Percentiles rank a stretch among this genome's conserved stretches.
Conservation (phyloP, 2,797 vertebrate species). For the Chaenodraco wilsoni region DNA sequence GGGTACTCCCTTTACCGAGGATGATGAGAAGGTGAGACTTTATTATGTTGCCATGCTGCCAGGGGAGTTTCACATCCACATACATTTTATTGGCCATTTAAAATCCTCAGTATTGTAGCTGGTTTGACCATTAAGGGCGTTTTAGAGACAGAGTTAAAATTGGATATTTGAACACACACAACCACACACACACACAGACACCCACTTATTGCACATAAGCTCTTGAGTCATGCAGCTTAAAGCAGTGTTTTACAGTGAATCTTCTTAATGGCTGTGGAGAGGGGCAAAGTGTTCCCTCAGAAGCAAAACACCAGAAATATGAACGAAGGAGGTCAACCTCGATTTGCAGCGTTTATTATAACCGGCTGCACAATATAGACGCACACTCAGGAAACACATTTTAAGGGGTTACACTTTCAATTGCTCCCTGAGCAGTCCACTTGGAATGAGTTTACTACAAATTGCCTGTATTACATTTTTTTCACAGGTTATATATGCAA, state of each 20-base stretch:
- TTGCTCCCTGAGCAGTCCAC: constrained; percentile 34
- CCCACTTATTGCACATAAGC: constrained; percentile 1
- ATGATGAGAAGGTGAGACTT: constrained; percentile 85
- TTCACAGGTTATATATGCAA: constrained; percentile 4
- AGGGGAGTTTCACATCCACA: background rate
- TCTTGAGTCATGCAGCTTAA: constrained; percentile 28
- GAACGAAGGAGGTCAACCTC: constrained; percentile 42
- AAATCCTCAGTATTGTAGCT: constrained; percentile 24
- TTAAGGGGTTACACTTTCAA: constrained; percentile 11
- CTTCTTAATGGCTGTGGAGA: constrained; percentile 58
- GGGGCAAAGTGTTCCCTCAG: constrained; percentile 39
- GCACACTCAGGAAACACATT: constrained; percentile 28
- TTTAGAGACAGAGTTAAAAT: constrained; percentile 39
- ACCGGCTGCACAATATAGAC: constrained; percentile 29
- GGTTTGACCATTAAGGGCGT: constrained; percentile 37
- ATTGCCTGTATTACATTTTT: constrained; percentile 4
- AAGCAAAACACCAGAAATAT: constrained; percentile 46
- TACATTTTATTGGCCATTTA: constrained; percentile 1
- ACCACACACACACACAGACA: constrained; percentile 3
- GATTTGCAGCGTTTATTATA: constrained; percentile 43
- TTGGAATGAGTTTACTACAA: constrained; percentile 28
- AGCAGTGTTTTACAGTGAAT: constrained; percentile 49
- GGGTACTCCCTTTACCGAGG: constrained; percentile 84
- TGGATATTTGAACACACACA: constrained; percentile 30
- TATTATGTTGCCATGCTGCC: background rate